Base-by-base conservation (phyloP, 2,113 vertebrate species). In the Chloroceryle aenea region DNA sequence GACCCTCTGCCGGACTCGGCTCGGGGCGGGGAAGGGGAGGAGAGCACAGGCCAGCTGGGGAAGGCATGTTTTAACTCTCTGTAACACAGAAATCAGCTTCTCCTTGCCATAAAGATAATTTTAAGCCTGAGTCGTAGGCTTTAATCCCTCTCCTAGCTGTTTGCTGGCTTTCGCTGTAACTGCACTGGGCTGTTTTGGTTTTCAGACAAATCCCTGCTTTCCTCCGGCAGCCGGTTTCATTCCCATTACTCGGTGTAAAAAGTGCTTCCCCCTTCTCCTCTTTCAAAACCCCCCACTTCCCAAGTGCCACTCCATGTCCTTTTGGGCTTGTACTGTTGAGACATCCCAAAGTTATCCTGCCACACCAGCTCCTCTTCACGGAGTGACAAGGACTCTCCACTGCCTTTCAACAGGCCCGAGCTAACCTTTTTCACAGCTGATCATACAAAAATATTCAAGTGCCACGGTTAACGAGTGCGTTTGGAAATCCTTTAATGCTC, bases 241-340 rank as follows among this genome's bases (percentile, higher is more conserved):
- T 89, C 66, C 92, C 89, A 92, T 92, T 77, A 74, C 68, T 72
- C 9, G 20, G 59, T 40, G 45, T 77, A 62, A 64, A 45, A 73
- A 84, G 38, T 11, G 81, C 59, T 96, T 43, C 84, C 91, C 92
- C 91, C 89, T 25, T 81, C 63, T 84, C 52, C 22, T 59, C 92
- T 90, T 75, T 50, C 79, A 56, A 81, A 45, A 95, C 86, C 79
- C 92, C 89, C 96, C 62, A 75, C 91, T 95, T 95, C 78, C 56
- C n/a, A 38, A 74, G 87, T 25, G 72, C 27, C 84, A n/a, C 11
- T 27, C 73, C 81, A 29, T 21, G 89, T 79, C 93, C 87, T 89
- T 84, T 75, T 76, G 62, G 77, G 89, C 21, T 86, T 25, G 32
- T 50, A 32, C 47, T 10, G 6, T 93, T 45, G 94, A 96, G 91